Evolutionary conservation across 1,140 invertebrate genomes (phyloP).

Genomic region (Brachionus paranguensis): DNA sequence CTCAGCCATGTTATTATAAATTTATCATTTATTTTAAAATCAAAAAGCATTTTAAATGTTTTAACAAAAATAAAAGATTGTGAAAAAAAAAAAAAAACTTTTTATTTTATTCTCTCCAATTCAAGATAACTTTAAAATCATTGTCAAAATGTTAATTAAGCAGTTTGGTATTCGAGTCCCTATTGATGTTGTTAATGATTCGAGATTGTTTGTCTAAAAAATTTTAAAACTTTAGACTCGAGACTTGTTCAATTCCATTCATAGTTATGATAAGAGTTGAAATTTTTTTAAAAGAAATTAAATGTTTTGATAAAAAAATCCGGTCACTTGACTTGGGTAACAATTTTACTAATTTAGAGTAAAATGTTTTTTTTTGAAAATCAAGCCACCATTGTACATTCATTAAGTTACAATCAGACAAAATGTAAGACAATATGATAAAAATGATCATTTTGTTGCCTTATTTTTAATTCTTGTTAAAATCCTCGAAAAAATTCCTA

Average conservation of each 20-base stretch:
- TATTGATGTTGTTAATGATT: background rate
- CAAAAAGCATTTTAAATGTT: slow-evolving; percentile 11
- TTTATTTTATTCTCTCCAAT: background rate
- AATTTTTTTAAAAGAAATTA: background rate
- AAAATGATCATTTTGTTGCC: background rate
- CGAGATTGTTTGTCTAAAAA: slow-evolving; percentile 4
- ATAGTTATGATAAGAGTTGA: background rate
- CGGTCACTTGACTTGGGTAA: background rate
- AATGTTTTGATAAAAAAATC: background rate
- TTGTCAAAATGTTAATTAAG: slow-evolving; percentile 36
- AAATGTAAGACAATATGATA: background rate
- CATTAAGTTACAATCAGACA: background rate
- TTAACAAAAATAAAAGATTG: background rate
- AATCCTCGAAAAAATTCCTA: too few relatives aligned
- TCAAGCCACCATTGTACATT: background rate
- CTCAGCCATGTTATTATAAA: slow-evolving; percentile 31
- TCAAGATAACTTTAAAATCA: slow-evolving; percentile 29
- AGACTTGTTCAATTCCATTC: background rate
- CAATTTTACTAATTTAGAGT: background rate
- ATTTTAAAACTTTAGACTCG: slow-evolving; percentile 20
- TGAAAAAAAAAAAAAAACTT: background rate
- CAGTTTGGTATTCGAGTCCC: background rate
- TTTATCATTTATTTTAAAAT: slow-evolving; percentile 14
- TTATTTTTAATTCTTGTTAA: too few relatives aligned
- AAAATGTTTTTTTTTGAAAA: background rate